Evolutionary conservation across 2,113 vertebrate genomes (phyloP).

Genomic region (Petromus typicus): DNA sequence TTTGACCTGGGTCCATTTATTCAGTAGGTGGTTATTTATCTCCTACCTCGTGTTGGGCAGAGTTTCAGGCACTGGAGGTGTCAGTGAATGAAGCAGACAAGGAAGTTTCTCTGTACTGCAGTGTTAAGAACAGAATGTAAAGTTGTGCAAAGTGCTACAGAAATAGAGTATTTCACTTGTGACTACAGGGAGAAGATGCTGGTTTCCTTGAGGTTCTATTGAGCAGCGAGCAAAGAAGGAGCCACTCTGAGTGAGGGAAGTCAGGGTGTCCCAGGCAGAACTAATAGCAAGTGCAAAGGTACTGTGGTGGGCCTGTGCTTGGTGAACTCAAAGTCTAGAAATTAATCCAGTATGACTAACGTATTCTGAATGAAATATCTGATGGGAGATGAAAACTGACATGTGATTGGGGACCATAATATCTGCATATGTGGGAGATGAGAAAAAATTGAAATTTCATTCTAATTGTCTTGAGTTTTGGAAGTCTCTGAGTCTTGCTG

Average conservation of each 20-base stretch:
- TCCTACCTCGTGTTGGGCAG: not conserved
- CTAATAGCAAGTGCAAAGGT: not conserved
- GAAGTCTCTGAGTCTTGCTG: not conserved
- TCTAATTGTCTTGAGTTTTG: not conserved
- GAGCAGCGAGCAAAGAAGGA: not conserved
- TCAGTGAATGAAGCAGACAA: not conserved
- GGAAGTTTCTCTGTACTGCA: not conserved
- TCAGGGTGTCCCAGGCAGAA: not conserved
- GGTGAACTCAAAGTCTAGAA: not conserved
- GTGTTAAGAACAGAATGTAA: not conserved
- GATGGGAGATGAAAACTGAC: not conserved
- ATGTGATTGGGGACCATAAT: not conserved
- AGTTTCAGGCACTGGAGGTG: not conserved
- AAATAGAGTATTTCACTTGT: not conserved
- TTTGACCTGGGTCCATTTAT: not conserved
- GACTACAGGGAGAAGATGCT: not conserved
- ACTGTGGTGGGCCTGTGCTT: not conserved
- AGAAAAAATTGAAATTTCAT: not conserved
- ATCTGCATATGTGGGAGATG: not conserved
- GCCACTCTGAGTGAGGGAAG: not conserved
- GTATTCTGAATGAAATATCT: not conserved
- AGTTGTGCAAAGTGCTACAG: not conserved
- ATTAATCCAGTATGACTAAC: not conserved
- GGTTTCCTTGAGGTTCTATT: not conserved
- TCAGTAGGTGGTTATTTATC: not conserved